Conservation (phyloP, 2,888 invertebrate genomes). For the Entomobrya proxima region DNA sequence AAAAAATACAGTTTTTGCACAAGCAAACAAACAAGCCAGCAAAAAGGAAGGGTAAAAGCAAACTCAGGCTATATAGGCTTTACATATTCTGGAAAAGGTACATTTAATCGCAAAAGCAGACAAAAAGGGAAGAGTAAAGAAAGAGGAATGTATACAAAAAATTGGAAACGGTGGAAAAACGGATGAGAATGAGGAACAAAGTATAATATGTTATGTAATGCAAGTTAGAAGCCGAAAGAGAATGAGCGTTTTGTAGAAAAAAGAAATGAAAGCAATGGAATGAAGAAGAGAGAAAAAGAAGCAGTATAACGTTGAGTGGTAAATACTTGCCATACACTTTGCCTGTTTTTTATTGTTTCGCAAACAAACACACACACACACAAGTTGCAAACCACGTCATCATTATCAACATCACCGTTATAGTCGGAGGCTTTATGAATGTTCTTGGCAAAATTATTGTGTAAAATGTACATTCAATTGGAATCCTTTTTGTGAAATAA, state of each 20-base stretch:
- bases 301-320: not conserved
- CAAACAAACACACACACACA: not conserved
- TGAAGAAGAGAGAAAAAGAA: not conserved
- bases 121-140: not conserved
- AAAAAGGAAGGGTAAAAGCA: constrained; percentile 14
- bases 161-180: not conserved
- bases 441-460: not conserved
- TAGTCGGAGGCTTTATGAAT: not conserved
- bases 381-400: not conserved
- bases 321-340: not conserved
- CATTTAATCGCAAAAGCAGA: not conserved
- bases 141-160: not conserved
- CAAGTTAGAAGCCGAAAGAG: not conserved
- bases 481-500: not conserved
- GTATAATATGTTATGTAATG: constrained; percentile 4
- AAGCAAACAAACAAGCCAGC: constrained; percentile 32
- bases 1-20: constrained; percentile 50
- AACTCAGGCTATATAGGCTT: not conserved
- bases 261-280: not conserved
- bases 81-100: not conserved
- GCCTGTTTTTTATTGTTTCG: not conserved
- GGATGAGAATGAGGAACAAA: not conserved
- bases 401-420: not conserved
- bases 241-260: not conserved
- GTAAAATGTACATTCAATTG: not conserved